Evolutionary conservation across 2,888 invertebrate species (phyloP).

Genomic region (Antitype chi): DNA sequence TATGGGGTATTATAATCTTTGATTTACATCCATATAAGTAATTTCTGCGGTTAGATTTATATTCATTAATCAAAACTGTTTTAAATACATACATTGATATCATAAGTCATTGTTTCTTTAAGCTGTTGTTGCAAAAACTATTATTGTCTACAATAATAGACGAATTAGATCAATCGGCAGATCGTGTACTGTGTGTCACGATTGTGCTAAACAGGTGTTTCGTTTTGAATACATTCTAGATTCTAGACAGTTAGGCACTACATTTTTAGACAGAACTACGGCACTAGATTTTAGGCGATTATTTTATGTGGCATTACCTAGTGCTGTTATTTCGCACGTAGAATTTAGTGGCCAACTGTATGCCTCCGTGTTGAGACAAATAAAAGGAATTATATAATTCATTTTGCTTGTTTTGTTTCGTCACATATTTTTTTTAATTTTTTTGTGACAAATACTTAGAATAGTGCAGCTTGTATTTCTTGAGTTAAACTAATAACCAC

Average conservation of each 20-base stretch:
- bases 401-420: neutral
- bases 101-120: conserved; percentile 5
- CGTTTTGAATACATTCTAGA: neutral
- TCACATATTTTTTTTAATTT: neutral
- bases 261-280: neutral
- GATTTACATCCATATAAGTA: neutral
- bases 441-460: neutral
- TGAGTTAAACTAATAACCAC: too few species aligned
- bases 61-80: neutral
- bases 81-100: neutral
- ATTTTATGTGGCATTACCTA: conserved; percentile 10
- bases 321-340: neutral
- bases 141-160: neutral
- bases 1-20: conserved; percentile 1
- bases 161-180: conserved; percentile 23
- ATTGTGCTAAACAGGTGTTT: conserved; percentile 13
- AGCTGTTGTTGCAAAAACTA: conserved; percentile 1
- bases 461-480: neutral
- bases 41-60: neutral
- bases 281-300: neutral
- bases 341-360: neutral
- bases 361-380: neutral
- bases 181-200: conserved; percentile 32
- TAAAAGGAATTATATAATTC: neutral
- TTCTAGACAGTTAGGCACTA: conserved; percentile 12